Evolutionary conservation across 2,797 vertebrate genomes (phyloP), one percentile per base, ranked within the genome.

Genomic region (Picus viridis): DNA sequence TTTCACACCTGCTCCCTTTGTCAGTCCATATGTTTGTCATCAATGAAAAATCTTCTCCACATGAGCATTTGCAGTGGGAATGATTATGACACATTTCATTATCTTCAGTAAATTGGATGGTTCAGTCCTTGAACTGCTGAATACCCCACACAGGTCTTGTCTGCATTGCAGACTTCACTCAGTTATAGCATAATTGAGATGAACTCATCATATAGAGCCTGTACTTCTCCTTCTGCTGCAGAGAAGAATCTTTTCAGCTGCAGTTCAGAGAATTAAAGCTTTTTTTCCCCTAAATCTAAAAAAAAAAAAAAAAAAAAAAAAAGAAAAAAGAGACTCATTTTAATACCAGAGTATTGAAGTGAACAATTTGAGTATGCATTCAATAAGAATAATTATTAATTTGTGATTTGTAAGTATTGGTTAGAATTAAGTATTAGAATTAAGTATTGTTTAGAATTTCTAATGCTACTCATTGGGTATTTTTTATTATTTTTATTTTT

Each of bases 1-100:
- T 96, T 96, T 97, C 94, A 96, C 95, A 97, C 93, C 92, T 97
- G 93, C 87, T 97, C 88, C 88, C 82, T 96, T 97, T 94, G 88
- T 95, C 92, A 90, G 64, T 93, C 88, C 78, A 36, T 94, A 94
- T 95, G 94, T 95, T 96, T 96, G 86, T 96, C 94, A 92, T 96
- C 90, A 95, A 73, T 95, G 95, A 95, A 93, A 95, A 95, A 89
- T 92, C 86, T 73, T 95, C 83, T 95, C 93, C 81, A 79, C 71
- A 89, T 4, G 69, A 96, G 59, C 54, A 62, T 94, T 96, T 96
- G 77, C 88, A 88, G 78, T 86, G 59, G 83, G 90, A 95, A 94
- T 96, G 87, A 92, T 95, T 96, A 96, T 97, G 94, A 93, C 86
- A 95, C 70, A 86, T 97, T 94, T 96, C 89, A 95, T 97, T 96